These are phyloP conservation scores for Chrysomela aeneicollis DNA, from an alignment of 2,888 invertebrate species.

Conservation along the genomic window DNA sequence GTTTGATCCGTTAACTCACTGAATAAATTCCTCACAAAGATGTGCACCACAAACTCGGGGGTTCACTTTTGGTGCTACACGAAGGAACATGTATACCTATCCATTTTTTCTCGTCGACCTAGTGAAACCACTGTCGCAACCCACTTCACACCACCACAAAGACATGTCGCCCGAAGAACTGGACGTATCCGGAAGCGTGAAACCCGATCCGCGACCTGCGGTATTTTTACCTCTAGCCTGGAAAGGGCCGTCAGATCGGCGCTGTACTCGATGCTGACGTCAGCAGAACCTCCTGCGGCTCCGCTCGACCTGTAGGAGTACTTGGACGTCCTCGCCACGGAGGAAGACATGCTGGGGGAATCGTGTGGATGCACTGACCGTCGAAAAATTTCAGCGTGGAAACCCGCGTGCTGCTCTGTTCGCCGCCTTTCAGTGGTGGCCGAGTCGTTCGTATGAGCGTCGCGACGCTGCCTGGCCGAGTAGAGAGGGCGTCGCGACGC, in stretches of 20 bases:
- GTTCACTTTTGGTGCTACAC: too few relatives aligned
- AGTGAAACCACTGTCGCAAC: slow-evolving; percentile 5
- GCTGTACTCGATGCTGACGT: slow-evolving; percentile 95
- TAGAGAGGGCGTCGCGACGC: slow-evolving; percentile 50
- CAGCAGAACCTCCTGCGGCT: slow-evolving; percentile 76
- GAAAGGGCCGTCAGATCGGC: slow-evolving; percentile 93
- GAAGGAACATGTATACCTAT: neutral
- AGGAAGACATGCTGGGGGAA: slow-evolving; percentile 50
- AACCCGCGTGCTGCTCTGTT: slow-evolving; percentile 62
- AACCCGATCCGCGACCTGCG: neutral
- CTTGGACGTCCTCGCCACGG: slow-evolving; percentile 79
- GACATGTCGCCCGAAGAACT: neutral
- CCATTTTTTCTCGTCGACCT: neutral
- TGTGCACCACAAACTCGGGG: too few relatives aligned
- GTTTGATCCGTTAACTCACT: too few relatives aligned
- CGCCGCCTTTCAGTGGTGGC: slow-evolving; percentile 68
- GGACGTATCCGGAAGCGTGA: neutral
- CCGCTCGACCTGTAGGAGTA: slow-evolving; percentile 91
- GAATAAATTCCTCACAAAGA: too few relatives aligned
- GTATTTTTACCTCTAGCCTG: slow-evolving; percentile 88
- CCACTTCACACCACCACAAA: slow-evolving; percentile 10
- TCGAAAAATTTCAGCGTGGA: slow-evolving; percentile 58
- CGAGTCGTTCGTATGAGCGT: slow-evolving; percentile 69
- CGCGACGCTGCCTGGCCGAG: slow-evolving; percentile 58
- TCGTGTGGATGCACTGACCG: slow-evolving; percentile 56